Conservation (phyloP, 1,140 invertebrate genomes). For the Paraescarpia echinospica region DNA sequence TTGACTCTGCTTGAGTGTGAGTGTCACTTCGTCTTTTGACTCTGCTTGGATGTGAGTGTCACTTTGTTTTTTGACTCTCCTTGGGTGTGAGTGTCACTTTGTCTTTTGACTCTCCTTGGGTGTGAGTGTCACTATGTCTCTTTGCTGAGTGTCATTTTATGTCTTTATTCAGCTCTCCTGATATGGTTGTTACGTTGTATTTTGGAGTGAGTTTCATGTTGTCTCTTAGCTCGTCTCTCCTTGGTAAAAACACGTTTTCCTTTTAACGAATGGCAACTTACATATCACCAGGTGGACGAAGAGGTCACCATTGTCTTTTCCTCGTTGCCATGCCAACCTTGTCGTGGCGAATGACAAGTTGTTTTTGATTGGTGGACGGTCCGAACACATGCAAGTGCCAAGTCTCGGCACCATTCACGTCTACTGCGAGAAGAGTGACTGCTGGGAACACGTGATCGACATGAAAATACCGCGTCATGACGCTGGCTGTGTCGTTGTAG, state of each 20-base stretch:
- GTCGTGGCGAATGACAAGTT: neutral
- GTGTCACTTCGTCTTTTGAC: no score
- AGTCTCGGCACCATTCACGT: neutral
- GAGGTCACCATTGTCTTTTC: neutral
- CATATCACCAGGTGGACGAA: neutral
- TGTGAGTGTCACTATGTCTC: no score
- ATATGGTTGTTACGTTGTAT: no score
- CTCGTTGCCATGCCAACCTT: conserved; percentile 16
- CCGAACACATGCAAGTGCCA: neutral
- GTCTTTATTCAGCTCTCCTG: no score
- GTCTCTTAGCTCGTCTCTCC: neutral
- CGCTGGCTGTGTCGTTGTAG: neutral
- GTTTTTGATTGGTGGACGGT: conserved; percentile 5
- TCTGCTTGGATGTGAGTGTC: no score
- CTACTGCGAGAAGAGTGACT: neutral
- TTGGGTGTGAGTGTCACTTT: no score
- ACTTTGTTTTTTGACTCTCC: no score
- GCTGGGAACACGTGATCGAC: neutral
- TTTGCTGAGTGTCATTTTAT: no score
- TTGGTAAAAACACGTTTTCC: neutral
- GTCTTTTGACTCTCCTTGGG: no score
- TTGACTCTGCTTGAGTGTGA: no score
- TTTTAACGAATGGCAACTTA: neutral
- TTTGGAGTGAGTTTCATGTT: no score
- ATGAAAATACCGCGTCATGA: conserved; percentile 4